phyloP scores from a whole-genome alignment of 1,140 invertebrate species.

The Drosophila yakuba region DNA sequence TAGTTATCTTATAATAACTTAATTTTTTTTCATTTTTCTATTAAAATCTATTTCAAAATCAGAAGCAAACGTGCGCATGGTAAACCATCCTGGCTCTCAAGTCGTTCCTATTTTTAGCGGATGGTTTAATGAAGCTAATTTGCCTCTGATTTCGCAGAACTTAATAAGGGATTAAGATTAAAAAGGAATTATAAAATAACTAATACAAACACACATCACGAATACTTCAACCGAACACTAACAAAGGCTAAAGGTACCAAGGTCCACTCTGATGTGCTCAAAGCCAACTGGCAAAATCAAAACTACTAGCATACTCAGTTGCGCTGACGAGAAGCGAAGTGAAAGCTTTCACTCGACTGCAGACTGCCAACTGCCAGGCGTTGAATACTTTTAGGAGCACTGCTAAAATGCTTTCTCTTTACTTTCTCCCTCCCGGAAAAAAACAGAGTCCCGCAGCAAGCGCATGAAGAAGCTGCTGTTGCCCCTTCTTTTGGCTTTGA shows the following conservation, averaged over 20 bases:
- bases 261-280: neutral
- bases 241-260: neutral
- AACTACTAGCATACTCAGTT: constrained; percentile 55
- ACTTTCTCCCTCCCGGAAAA: constrained; percentile 15
- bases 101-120: neutral
- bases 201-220: no score
- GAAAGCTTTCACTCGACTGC: constrained; percentile 21
- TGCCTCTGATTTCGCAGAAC: no score
- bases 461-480: constrained; percentile 88
- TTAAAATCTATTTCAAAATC: no score
- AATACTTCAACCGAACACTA: no score
- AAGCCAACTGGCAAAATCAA: constrained; percentile 1
- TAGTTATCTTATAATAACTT: no score
- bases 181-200: no score
- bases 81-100: neutral
- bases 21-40: no score
- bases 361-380: neutral
- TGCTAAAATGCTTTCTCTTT: constrained; percentile 25
- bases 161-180: no score
- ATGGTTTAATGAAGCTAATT: no score
- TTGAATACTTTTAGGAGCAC: constrained; percentile 50
- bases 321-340: neutral
- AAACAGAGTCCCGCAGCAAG: constrained; percentile 86
- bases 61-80: neutral
- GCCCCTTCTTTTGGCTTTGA: constrained; percentile 87